Percentiles rank a stretch among this genome's conserved stretches.
Conservation (phyloP, 2,797 vertebrate species). For the Rhodeus uyekii region DNA sequence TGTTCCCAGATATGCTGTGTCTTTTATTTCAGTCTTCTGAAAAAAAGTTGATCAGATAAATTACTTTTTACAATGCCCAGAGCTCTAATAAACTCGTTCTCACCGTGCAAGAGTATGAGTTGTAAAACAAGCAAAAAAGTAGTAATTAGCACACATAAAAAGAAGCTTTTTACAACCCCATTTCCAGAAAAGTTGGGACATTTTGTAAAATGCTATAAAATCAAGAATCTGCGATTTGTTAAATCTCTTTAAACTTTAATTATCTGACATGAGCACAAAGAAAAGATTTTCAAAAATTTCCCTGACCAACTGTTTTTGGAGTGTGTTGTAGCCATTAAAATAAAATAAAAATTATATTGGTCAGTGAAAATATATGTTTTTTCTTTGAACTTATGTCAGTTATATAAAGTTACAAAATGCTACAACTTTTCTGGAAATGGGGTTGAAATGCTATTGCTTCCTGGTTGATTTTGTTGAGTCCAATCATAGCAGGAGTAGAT, state of each 20-base stretch:
- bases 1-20: neutral
- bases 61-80: neutral
- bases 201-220: neutral
- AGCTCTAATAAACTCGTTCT: neutral
- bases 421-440: neutral
- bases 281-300: neutral
- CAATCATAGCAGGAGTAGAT: neutral
- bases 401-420: neutral
- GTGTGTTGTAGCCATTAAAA: too few relatives aligned
- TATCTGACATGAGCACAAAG: neutral
- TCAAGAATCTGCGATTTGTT: neutral
- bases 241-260: neutral
- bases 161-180: neutral
- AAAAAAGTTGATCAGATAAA: neutral
- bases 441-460: neutral
- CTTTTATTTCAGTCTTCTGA: neutral
- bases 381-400: neutral
- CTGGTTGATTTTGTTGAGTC: slow-evolving; percentile 5
- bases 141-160: neutral
- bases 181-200: neutral
- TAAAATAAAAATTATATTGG: neutral
- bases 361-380: neutral
- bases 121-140: neutral
- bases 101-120: neutral
- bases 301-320: neutral